A percentile compares a stretch with the other conserved stretches of the same genome.
phyloP scores from a whole-genome alignment of 1,140 invertebrate genomes.

The Leguminivora glycinivorella region DNA sequence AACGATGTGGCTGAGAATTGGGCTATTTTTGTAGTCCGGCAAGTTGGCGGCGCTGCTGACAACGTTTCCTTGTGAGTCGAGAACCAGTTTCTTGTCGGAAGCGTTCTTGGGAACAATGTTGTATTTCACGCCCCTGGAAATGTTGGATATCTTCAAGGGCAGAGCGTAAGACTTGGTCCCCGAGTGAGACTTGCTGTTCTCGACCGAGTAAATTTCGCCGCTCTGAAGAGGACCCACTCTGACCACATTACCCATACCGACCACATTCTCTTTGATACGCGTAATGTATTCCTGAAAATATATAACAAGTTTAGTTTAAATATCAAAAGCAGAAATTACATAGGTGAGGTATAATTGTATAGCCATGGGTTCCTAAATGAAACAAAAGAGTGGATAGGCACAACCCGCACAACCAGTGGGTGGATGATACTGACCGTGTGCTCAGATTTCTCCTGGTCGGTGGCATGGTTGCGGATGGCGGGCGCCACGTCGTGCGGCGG shows the following conservation, averaged over 20 bases:
- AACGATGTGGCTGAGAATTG: conserved; percentile 68
- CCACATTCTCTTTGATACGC: conserved; percentile 82
- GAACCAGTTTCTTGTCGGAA: conserved; percentile 74
- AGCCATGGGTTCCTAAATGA: too few relatives aligned
- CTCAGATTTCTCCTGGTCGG: conserved; percentile 66
- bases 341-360: too few relatives aligned
- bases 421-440: conserved; percentile 58
- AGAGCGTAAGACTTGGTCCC: conserved; percentile 73
- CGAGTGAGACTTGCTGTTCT: conserved; percentile 66
- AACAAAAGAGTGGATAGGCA: too few relatives aligned
- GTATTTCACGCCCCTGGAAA: conserved; percentile 73
- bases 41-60: conserved; percentile 75
- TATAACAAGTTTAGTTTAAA: conserved; percentile 28
- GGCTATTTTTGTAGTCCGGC: conserved; percentile 73
- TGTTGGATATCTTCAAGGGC: conserved; percentile 74
- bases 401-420: too few relatives aligned
- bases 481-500: conserved; percentile 87
- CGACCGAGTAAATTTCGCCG: conserved; percentile 69
- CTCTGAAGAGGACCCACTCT: conserved; percentile 76
- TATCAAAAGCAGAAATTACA: too few relatives aligned
- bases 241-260: conserved; percentile 82
- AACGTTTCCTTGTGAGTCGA: conserved; percentile 75
- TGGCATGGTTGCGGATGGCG: conserved; percentile 58
- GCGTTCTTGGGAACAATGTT: conserved; percentile 76
- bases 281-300: conserved; percentile 82